Conservation (phyloP, 2,888 invertebrate species). For the Metacarcinus magister region DNA sequence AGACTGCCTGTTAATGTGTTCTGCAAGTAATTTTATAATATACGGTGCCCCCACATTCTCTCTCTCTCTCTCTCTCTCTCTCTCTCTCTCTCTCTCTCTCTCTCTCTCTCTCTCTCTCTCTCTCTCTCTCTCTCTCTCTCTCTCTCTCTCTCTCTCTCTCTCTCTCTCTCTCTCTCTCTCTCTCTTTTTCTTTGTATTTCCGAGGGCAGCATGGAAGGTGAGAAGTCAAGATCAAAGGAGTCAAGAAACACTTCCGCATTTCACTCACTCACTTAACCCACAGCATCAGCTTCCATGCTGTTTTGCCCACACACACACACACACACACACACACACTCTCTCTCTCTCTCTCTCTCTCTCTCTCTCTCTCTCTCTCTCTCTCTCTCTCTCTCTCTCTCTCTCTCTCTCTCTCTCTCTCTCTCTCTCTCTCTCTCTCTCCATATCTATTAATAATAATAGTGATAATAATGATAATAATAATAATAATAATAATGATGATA, state of each 20-base stretch:
- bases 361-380: not conserved
- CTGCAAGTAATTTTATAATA: too few relatives aligned
- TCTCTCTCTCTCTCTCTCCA: not conserved
- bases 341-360: not conserved
- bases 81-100: not conserved
- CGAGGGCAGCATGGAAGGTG: not conserved
- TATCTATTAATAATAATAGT: not conserved
- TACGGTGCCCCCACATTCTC: too few relatives aligned
- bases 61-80: not conserved
- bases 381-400: too few relatives aligned
- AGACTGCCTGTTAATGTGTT: too few relatives aligned
- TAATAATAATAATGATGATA: constrained; percentile 29
- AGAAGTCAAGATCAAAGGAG: constrained; percentile 35
- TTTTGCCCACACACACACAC: too few relatives aligned
- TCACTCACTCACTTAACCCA: not conserved
- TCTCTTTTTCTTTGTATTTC: constrained; percentile 34
- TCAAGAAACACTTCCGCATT: constrained; percentile 46
- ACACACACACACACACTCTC: too few relatives aligned
- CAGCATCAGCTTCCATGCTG: too few relatives aligned
- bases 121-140: constrained; percentile 34
- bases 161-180: constrained; percentile 58
- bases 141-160: constrained; percentile 52
- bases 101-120: constrained; percentile 21
- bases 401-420: not conserved
- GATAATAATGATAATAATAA: not conserved